These are phyloP conservation scores for Sitophilus oryzae DNA, from an alignment of 1,140 invertebrate genomes.

Conservation along the genomic window DNA sequence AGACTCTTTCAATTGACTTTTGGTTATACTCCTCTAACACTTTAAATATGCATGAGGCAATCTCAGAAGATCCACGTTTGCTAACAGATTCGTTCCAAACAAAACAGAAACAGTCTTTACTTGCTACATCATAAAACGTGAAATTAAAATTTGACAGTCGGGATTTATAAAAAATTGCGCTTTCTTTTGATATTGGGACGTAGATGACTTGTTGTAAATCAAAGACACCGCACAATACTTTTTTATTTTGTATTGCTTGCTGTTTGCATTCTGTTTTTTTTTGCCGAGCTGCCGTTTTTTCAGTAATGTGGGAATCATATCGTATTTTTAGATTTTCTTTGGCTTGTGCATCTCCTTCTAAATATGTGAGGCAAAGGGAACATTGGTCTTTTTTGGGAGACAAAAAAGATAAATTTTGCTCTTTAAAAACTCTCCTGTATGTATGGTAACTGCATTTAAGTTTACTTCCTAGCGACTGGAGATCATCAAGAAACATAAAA, in stretches of 20 bases:
- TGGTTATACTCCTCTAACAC: too few relatives aligned
- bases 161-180: too few relatives aligned
- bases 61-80: too few relatives aligned
- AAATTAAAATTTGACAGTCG: too few relatives aligned
- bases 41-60: too few relatives aligned
- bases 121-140: too few relatives aligned
- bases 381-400: constrained; percentile 17
- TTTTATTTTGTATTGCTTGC: constrained; percentile 9
- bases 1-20: constrained; percentile 4
- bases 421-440: constrained; percentile 4
- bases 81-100: too few relatives aligned
- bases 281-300: constrained; percentile 9
- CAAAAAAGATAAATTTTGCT: not conserved
- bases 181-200: constrained; percentile 7
- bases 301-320: constrained; percentile 10
- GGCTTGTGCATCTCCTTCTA: not conserved
- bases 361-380: constrained; percentile 4
- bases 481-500: too few relatives aligned
- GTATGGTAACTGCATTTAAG: not conserved
- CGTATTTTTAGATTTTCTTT: constrained; percentile 9
- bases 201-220: constrained; percentile 17
- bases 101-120: too few relatives aligned
- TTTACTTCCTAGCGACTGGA: constrained; percentile 9
- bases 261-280: constrained; percentile 10
- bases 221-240: constrained; percentile 6